Base-by-base conservation (phyloP, 2,797 vertebrate genomes). In the Ibycter americanus region DNA sequence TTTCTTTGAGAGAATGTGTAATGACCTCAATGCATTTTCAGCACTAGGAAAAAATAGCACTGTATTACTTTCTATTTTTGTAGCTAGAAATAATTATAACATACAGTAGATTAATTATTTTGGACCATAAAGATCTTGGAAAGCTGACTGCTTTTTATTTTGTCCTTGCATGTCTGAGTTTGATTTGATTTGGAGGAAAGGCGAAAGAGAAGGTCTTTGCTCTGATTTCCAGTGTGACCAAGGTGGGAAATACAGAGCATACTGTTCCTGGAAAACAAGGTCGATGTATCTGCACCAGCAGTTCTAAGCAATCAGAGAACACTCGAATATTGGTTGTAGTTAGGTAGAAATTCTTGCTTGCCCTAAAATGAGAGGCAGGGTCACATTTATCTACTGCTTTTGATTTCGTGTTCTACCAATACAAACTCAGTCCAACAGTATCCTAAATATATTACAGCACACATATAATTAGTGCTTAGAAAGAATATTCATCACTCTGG, bases 41-140 rank as follows among this genome's bases (percentile, higher is more conserved):
- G 44, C 29, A 40, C 12, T 29, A n/a, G 62, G 5, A 25, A 85
- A 89, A 90, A 80, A 68, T 31, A 91, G 70, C 62, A 49, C 12
- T 38, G 12, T 47, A 81, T 68, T 79, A 63, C 42, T 93, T 88
- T 81, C 85, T 89, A 79, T 55, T 96, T 95, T 79, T 76, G 52
- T 56, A 90, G 11, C 18, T 67, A 95, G 93, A 72, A 5, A 2
- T 94, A 95, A 94, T 91, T 96, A 79, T 55, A 87, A 74, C n/a
- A 68, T 19, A 74, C 4, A n/a, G 16, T 32, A 70, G 58, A 63
- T 86, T 88, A 94, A 93, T 79, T 94, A 82, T 81, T 88, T 68
- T 4, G 4, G 49, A 23, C 27, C 29, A 61, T 40, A 61, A 68
- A 88, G 12, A 81, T 71, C 51, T 71, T 63, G 15, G 59, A 86